Conservation (phyloP, 2,797 vertebrate genomes). For the Coregonus sp. region DNA sequence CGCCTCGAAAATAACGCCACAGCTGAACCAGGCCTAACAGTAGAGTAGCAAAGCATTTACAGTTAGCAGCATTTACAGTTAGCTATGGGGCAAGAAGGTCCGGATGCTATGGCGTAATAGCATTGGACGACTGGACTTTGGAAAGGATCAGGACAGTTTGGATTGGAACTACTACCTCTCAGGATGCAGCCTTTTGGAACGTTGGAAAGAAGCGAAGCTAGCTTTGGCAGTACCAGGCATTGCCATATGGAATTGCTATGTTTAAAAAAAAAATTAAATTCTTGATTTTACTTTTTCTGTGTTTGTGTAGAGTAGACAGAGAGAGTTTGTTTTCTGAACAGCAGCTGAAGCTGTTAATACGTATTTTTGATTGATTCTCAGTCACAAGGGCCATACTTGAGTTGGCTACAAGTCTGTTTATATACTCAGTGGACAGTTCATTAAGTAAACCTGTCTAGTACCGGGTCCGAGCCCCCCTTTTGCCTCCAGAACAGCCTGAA, state of each 20-base stretch:
- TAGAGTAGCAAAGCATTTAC: conserved; percentile 46
- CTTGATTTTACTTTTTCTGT: conserved; percentile 44
- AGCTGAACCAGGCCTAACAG: neutral
- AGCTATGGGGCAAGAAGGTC: conserved; percentile 48
- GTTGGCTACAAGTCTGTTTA: neutral
- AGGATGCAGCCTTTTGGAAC: conserved; percentile 86
- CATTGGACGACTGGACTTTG: conserved; percentile 72
- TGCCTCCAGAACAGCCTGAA: too few species aligned
- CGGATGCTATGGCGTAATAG: conserved; percentile 70
- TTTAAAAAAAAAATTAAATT: conserved; percentile 46
- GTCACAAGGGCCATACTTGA: conserved; percentile 67
- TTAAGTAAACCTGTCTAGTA: too few species aligned
- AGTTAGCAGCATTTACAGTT: conserved; percentile 19
- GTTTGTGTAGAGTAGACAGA: conserved; percentile 10
- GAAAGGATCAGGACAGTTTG: conserved; percentile 79
- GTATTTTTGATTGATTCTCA: conserved; percentile 37
- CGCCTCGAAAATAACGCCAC: conserved; percentile 47
- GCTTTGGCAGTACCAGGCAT: conserved; percentile 68
- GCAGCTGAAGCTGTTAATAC: conserved; percentile 38
- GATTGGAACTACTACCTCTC: conserved; percentile 85
- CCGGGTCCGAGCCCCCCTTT: too few species aligned
- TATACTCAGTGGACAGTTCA: too few species aligned
- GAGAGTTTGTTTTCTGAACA: neutral
- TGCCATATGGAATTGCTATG: conserved; percentile 74
- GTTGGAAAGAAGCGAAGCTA: conserved; percentile 74